These are phyloP conservation scores for Thymelicus acteon DNA, from an alignment of 2,888 invertebrate genomes.

Conservation along the genomic window DNA sequence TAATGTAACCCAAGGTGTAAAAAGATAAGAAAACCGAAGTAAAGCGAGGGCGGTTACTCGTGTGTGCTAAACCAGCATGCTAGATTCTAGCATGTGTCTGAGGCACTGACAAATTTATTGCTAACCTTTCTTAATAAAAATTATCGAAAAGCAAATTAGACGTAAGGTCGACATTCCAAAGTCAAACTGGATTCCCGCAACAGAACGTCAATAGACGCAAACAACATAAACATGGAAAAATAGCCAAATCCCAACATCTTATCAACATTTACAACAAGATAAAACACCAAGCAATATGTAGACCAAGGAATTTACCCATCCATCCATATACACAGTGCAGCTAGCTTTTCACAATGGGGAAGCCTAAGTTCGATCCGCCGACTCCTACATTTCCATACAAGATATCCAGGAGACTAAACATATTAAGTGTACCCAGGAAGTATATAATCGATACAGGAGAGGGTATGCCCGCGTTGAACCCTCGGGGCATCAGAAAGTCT, in stretches of 20 bases:
- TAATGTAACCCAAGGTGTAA: too few relatives aligned
- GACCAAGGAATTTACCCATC: constrained; percentile 39
- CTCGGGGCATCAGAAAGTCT: constrained; percentile 61
- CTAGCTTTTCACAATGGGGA: constrained; percentile 59
- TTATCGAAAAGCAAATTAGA: constrained; percentile 32
- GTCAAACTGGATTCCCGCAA: constrained; percentile 12
- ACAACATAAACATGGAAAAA: constrained; percentile 45
- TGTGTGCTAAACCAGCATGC: too few relatives aligned
- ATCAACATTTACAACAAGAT: constrained; percentile 5
- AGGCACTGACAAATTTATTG: too few relatives aligned
- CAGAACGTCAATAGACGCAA: constrained; percentile 34
- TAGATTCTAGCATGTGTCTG: too few relatives aligned
- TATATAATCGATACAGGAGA: constrained; percentile 56
- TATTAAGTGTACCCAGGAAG: constrained; percentile 62
- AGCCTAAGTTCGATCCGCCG: constrained; percentile 61
- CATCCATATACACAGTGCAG: constrained; percentile 52
- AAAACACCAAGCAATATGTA: constrained; percentile 47
- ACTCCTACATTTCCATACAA: constrained; percentile 63
- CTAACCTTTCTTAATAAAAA: not conserved
- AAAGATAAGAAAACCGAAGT: too few relatives aligned
- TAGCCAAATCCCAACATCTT: constrained; percentile 31
- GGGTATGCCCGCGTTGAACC: constrained; percentile 61
- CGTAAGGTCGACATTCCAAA: constrained; percentile 42
- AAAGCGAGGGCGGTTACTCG: too few relatives aligned
- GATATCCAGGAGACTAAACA: constrained; percentile 59